These are phyloP conservation scores for Dendrolimus pini DNA, from an alignment of 2,888 invertebrate species.

Conservation along the genomic window DNA sequence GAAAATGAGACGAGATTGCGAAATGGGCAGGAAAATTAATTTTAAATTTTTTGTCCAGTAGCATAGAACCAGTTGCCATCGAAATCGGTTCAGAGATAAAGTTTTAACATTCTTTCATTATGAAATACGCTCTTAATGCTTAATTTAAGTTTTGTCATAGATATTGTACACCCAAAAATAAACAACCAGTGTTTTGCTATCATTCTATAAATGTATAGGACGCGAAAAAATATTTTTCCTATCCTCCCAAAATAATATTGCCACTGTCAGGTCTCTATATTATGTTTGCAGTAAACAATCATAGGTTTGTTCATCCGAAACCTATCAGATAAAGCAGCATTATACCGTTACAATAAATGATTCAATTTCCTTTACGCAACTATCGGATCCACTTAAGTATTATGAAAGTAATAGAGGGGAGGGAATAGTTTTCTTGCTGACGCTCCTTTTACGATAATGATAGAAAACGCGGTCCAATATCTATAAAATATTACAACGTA, in stretches of 20 bases:
- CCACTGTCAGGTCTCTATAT: not conserved
- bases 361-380: slow-evolving; percentile 73
- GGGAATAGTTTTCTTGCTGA: slow-evolving; percentile 75
- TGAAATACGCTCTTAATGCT: no score
- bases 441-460: slow-evolving; percentile 75
- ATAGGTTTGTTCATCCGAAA: slow-evolving; percentile 56
- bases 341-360: slow-evolving; percentile 71
- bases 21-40: no score
- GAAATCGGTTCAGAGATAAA: no score
- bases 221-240: no score
- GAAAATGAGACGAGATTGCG: no score
- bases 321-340: slow-evolving; percentile 67
- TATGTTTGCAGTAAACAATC: slow-evolving; percentile 38
- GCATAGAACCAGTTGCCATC: no score
- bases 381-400: slow-evolving; percentile 74
- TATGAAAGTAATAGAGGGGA: slow-evolving; percentile 70
- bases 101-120: no score
- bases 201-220: no score
- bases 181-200: no score
- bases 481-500: slow-evolving; percentile 62
- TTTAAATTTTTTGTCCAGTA: no score
- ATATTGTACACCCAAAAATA: no score
- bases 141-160: no score
- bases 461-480: slow-evolving; percentile 71
- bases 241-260: slow-evolving; percentile 15